Evolutionary conservation across 2,113 vertebrate species (phyloP), one percentile per base, ranked within the genome.

Genomic region (Caloenas nicobarica): DNA sequence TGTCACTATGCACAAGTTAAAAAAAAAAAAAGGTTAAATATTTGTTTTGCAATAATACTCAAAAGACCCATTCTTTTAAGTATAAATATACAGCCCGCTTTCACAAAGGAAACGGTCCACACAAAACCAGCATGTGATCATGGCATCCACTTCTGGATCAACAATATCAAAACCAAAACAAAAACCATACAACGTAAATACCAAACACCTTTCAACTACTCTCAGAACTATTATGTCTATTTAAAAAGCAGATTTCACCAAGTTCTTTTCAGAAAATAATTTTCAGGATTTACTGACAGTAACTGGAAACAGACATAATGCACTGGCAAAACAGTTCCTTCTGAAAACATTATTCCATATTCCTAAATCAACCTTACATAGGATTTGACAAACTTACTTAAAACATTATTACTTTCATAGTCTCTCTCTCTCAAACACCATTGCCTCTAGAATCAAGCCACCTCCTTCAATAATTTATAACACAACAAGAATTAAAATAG

Each of bases 11-110:
- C 74, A 53, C 8, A 86, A 92, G 36, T 44, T 76, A 24, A 56
- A 84, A 44, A 11, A 71, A 86, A 44, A 16, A 11, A 71, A 86
- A 44, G 7, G 25, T 71, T 88, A 62, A 44, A 65, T 90, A 50
- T 66, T 92, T 91, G 36, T 88, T 92, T 60, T 91, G 84, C 56
- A 92, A 16, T 74, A 92, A 86, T 48, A 71, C 70, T 13, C 48
- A 84, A n/a, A 54, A 85, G 87, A 76, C n/a, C 17, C n/a, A 34
- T 93, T 88, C 50, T 87, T 89, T 81, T 16, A 85, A 74, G 42
- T 36, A 48, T 8, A 40, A 11, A 34, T 2, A 12, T 18, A 64
- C 46, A 90, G n/a, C 38, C 54, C 50, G 23, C 46, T 58, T 87
- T 74, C 81, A 84, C 46, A 86, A 69, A 70, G 65, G 62, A 72